Percentiles rank a stretch among this genome's conserved stretches.
Conservation (phyloP, 2,113 vertebrate species). For the Dicentrarchus labrax region DNA sequence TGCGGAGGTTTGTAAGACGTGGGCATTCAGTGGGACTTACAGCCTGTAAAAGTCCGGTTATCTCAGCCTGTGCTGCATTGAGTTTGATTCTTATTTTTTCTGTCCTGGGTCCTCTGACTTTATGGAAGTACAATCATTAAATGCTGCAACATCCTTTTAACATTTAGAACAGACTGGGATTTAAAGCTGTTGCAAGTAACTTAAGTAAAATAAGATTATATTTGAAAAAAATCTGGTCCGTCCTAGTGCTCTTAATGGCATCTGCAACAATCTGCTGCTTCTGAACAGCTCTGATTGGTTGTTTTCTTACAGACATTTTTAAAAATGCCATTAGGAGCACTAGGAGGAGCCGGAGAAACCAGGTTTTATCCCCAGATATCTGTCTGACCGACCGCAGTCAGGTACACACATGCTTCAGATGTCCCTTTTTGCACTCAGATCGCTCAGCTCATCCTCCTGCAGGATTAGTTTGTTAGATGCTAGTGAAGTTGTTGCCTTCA, state of each 20-base stretch:
- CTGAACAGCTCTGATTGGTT: too few relatives aligned
- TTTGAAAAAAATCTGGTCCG: too few relatives aligned
- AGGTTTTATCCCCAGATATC: too few relatives aligned
- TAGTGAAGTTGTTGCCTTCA: slow-evolving; percentile 37
- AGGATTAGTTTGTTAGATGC: slow-evolving; percentile 9
- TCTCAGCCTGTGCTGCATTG: not conserved
- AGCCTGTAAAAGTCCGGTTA: not conserved
- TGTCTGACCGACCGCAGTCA: not conserved
- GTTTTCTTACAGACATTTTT: too few relatives aligned
- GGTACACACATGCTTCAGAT: not conserved
- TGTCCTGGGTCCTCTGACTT: not conserved
- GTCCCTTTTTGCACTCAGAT: not conserved
- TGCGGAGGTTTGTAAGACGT: not conserved
- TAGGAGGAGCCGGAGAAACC: too few relatives aligned
- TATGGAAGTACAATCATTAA: not conserved
- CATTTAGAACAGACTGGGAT: not conserved
- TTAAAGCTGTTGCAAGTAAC: not conserved
- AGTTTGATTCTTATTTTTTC: not conserved
- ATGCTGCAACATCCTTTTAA: not conserved
- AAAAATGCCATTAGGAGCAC: too few relatives aligned
- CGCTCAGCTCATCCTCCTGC: not conserved
- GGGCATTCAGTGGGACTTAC: not conserved
- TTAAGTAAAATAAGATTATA: too few relatives aligned
- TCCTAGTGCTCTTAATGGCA: too few relatives aligned
- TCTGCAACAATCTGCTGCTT: too few relatives aligned